These are phyloP conservation scores for Caenorhabditis doughertyi DNA, from an alignment of 2,888 invertebrate genomes.

Conservation along the genomic window DNA sequence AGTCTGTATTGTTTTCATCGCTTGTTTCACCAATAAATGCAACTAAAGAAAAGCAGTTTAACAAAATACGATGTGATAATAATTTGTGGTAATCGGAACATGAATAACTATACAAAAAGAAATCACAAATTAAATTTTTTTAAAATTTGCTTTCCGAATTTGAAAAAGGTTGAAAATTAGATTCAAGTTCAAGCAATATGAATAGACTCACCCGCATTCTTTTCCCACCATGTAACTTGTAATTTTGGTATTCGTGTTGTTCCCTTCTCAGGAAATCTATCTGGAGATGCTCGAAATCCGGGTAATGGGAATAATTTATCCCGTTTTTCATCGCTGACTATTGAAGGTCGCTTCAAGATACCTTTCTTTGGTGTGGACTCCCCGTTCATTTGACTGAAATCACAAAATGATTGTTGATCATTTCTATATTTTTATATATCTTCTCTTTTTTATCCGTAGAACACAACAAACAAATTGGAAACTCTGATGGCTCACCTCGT, in stretches of 20 bases:
- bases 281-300: conserved; percentile 72
- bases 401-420: not conserved
- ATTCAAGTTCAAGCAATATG: no score
- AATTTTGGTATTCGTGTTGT: conserved; percentile 74
- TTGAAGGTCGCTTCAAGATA: conserved; percentile 75
- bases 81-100: no score
- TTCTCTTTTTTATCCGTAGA: conserved; percentile 7
- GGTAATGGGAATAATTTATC: conserved; percentile 69
- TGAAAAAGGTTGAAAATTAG: no score
- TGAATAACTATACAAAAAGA: no score
- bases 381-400: conserved; percentile 60
- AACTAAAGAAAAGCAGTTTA: no score
- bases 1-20: conserved; percentile 80
- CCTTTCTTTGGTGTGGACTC: conserved; percentile 74
- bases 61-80: no score
- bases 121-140: no score
- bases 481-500: conserved; percentile 51
- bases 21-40: conserved; percentile 82
- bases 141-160: no score
- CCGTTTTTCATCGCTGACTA: conserved; percentile 58
- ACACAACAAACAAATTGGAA: conserved; percentile 43
- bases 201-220: conserved; percentile 80
- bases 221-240: conserved; percentile 82
- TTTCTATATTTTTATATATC: no score
- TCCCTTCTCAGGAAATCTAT: conserved; percentile 72